Evolutionary conservation across 2,797 vertebrate genomes (phyloP).

Genomic region (Phataginus tetradactyla): DNA sequence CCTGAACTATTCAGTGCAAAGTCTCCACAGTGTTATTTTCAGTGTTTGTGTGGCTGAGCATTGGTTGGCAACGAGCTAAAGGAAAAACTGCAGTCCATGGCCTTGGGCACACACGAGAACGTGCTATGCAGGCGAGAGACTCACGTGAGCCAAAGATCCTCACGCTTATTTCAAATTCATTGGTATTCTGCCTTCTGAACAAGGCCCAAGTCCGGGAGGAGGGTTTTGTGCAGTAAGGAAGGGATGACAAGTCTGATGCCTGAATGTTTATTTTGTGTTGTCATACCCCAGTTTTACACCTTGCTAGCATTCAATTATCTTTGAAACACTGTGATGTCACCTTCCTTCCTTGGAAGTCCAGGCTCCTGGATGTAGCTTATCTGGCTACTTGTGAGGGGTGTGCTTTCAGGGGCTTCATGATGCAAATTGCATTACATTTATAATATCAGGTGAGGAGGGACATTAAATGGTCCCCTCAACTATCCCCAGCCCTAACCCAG

Average conservation of each 20-base stretch:
- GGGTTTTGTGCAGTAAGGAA: not conserved
- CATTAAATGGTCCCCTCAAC: not conserved
- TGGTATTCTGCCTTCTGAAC: conserved; percentile 36
- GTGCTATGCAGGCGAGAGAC: not conserved
- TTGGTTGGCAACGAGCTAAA: not conserved
- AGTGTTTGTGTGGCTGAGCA: not conserved
- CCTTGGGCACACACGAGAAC: not conserved
- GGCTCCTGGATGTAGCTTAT: not conserved
- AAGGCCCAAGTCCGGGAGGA: not conserved
- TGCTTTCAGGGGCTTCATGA: not conserved
- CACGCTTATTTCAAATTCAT: not conserved
- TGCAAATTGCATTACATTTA: not conserved
- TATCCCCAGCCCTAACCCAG: not conserved
- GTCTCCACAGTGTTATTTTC: not conserved
- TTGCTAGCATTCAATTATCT: not conserved
- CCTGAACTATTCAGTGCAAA: not conserved
- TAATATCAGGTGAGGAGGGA: not conserved
- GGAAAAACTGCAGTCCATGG: not conserved
- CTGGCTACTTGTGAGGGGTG: not conserved
- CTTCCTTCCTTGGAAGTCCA: not conserved
- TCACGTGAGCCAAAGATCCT: not conserved
- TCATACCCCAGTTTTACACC: not conserved
- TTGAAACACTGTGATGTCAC: not conserved
- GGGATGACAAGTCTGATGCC: not conserved
- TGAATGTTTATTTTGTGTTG: not conserved